These are phyloP conservation scores for Holocentrus rufus DNA, from an alignment of 2,797 vertebrate species.

Conservation along the genomic window DNA sequence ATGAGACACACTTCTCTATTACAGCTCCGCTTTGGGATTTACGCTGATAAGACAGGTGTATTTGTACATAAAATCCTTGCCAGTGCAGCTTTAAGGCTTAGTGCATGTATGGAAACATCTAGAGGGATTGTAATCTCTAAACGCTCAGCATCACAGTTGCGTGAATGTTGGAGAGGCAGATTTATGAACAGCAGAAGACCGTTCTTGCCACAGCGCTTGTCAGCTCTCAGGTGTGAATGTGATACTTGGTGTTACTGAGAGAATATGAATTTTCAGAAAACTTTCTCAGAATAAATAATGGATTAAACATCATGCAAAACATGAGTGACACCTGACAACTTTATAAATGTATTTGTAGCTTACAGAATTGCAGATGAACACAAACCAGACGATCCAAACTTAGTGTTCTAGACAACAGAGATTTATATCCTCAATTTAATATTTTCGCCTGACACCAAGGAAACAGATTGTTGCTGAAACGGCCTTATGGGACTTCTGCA, in stretches of 20 bases:
- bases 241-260: not conserved
- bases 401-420: conserved; percentile 56
- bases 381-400: conserved; percentile 45
- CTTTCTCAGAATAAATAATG: not conserved
- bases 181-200: no score
- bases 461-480: conserved; percentile 71
- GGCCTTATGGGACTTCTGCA: conserved; percentile 65
- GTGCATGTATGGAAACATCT: no score
- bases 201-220: not conserved
- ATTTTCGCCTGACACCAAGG: conserved; percentile 72
- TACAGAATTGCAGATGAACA: conserved; percentile 17
- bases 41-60: no score
- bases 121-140: no score
- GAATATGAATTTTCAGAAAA: not conserved
- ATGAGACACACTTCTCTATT: no score
- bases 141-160: no score
- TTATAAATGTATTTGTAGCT: conserved; percentile 38
- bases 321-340: conserved; percentile 26
- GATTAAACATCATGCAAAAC: conserved; percentile 6
- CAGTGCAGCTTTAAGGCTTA: no score
- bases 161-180: no score
- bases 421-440: conserved; percentile 74
- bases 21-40: no score
- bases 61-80: no score
- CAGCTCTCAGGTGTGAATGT: not conserved